Conservation (phyloP, 2,888 invertebrate species). For the Hoplodrina ambigua region DNA sequence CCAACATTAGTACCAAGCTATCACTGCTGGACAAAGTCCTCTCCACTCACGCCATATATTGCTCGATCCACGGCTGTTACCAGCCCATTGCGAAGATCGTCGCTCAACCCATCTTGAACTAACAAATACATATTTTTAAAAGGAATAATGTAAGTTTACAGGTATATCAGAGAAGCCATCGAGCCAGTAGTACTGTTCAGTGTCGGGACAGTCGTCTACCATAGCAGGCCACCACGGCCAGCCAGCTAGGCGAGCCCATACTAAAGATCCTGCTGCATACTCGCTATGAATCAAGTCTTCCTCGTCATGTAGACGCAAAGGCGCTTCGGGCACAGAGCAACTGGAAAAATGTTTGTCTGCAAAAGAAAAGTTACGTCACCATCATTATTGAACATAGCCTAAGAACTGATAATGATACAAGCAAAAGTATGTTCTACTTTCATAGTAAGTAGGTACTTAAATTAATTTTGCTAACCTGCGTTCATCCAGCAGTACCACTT, state of each 20-base stretch:
- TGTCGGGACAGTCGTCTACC: slow-evolving; percentile 92
- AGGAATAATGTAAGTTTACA: slow-evolving; percentile 69
- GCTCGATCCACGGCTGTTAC: too few relatives aligned
- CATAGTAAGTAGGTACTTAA: too few relatives aligned
- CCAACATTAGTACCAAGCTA: too few relatives aligned
- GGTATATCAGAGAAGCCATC: slow-evolving; percentile 89
- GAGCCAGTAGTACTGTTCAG: slow-evolving; percentile 91
- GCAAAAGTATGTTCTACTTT: too few relatives aligned
- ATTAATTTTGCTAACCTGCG: slow-evolving; percentile 79
- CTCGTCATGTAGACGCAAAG: slow-evolving; percentile 82
- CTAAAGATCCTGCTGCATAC: slow-evolving; percentile 92
- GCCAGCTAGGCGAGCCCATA: slow-evolving; percentile 91
- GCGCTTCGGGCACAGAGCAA: slow-evolving; percentile 88
- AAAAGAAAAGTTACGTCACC: slow-evolving; percentile 8
- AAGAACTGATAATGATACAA: too few relatives aligned
- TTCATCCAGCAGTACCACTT: slow-evolving; percentile 92
- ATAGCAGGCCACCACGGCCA: slow-evolving; percentile 94
- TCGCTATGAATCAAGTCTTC: slow-evolving; percentile 90
- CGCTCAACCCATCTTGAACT: not conserved
- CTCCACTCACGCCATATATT: not conserved
- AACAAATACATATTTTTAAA: not conserved
- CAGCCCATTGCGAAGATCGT: too few relatives aligned
- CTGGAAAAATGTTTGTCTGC: slow-evolving; percentile 84
- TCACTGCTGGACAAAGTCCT: not conserved
- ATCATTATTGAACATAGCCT: too few relatives aligned